Evolutionary conservation across 2,113 vertebrate species (phyloP).

Genomic region (Megaceryle torquata): DNA sequence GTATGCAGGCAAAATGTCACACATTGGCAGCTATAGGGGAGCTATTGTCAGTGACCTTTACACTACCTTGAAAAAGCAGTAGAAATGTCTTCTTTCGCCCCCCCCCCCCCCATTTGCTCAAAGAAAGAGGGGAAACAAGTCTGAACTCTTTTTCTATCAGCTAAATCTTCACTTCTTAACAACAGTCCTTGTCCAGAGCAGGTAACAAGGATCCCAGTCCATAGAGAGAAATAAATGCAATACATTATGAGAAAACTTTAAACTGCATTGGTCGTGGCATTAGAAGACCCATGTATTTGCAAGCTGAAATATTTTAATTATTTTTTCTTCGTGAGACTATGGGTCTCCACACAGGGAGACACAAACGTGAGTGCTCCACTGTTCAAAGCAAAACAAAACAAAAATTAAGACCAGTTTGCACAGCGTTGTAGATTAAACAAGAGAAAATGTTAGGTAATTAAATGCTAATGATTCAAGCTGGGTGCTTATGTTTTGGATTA

Average conservation of each 20-base stretch:
- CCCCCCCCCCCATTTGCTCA: background rate
- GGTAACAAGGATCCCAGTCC: background rate
- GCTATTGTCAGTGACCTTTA: constrained; percentile 73
- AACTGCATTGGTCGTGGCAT: background rate
- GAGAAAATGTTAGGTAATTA: constrained; percentile 63
- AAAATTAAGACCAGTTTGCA: constrained; percentile 24
- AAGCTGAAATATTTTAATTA: background rate
- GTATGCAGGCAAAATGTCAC: constrained; percentile 71
- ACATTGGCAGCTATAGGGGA: constrained; percentile 56
- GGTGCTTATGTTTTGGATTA: constrained; percentile 67
- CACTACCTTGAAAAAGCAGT: constrained; percentile 49
- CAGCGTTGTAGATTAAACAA: constrained; percentile 51
- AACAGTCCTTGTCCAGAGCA: background rate
- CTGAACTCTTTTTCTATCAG: constrained; percentile 28
- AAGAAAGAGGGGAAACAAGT: background rate
- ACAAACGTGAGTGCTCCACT: background rate
- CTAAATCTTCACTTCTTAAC: background rate
- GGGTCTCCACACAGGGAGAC: background rate
- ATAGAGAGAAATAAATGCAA: background rate
- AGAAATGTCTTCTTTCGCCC: background rate
- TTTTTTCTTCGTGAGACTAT: background rate
- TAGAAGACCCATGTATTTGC: background rate
- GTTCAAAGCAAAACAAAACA: constrained; percentile 7
- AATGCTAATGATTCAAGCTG: constrained; percentile 63
- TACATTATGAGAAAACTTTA: background rate